Evolutionary conservation across 2,797 vertebrate species (phyloP).

Genomic region (Lutjanus argentimaculatus): DNA sequence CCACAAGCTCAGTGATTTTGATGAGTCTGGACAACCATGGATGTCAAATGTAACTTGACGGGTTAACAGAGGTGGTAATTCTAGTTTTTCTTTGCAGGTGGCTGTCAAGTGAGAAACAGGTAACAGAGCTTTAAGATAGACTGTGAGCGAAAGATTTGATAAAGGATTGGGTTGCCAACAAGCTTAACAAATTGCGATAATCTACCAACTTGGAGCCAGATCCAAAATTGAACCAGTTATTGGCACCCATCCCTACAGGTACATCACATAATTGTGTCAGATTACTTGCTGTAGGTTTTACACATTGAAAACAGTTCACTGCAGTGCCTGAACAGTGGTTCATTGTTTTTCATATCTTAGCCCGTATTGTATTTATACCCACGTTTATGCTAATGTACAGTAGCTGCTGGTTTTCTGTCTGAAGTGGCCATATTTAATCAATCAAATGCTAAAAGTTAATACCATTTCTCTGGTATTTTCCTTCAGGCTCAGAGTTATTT

Average conservation of each 20-base stretch:
- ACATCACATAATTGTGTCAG: neutral
- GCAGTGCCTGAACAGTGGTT: neutral
- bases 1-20: too few species aligned
- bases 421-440: conserved; percentile 1
- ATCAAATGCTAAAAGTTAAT: conserved; percentile 16
- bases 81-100: too few species aligned
- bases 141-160: neutral
- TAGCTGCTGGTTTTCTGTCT: conserved; percentile 17
- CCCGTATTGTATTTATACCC: neutral
- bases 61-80: too few species aligned
- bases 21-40: too few species aligned
- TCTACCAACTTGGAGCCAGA: neutral
- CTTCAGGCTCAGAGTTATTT: conserved; percentile 42
- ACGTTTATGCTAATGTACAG: neutral
- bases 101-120: neutral
- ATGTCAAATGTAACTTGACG: too few species aligned
- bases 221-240: neutral
- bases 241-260: neutral
- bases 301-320: neutral
- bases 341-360: neutral
- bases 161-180: neutral
- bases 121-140: neutral
- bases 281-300: neutral
- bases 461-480: conserved; percentile 37
- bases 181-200: neutral